phyloP scores from a whole-genome alignment of 2,113 vertebrate species.

The Pogonocichla stellata region DNA sequence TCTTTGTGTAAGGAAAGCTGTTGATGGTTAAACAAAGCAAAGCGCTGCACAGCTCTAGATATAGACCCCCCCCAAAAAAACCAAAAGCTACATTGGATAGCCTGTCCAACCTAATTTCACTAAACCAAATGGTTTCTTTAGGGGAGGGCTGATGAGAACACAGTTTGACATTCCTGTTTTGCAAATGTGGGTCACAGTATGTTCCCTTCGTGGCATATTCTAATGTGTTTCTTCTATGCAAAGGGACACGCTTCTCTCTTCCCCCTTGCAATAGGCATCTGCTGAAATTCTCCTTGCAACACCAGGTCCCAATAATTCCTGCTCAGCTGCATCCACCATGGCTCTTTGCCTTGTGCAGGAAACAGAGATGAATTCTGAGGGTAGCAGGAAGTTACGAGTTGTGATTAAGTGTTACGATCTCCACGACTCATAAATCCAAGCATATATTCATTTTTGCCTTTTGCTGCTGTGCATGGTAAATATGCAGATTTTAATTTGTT shows the following conservation, averaged over 20 bases:
- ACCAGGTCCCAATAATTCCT: background rate
- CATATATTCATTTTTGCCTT: rapidly evolving
- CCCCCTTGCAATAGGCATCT: background rate
- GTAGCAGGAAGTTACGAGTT: background rate
- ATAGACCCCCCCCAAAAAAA: background rate
- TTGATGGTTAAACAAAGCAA: constrained; percentile 1
- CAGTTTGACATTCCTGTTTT: constrained; percentile 61
- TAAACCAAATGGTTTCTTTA: constrained; percentile 46
- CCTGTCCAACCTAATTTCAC: constrained; percentile 50
- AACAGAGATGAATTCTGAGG: background rate
- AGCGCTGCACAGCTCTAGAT: background rate
- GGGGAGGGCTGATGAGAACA: constrained; percentile 70
- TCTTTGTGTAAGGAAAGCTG: background rate
- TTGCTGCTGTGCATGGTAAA: background rate
- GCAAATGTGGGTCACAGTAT: constrained; percentile 71
- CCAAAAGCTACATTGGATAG: constrained; percentile 7
- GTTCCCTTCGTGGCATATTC: background rate
- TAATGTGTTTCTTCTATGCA: background rate
- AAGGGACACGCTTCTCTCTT: background rate
- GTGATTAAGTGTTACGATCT: background rate
- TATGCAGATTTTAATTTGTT: background rate
- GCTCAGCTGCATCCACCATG: background rate
- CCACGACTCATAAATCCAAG: background rate
- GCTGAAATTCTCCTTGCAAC: background rate
- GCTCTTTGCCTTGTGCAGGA: background rate